Evolutionary conservation across 2,113 vertebrate species (phyloP).

Genomic region (Engraulis encrasicolus): DNA sequence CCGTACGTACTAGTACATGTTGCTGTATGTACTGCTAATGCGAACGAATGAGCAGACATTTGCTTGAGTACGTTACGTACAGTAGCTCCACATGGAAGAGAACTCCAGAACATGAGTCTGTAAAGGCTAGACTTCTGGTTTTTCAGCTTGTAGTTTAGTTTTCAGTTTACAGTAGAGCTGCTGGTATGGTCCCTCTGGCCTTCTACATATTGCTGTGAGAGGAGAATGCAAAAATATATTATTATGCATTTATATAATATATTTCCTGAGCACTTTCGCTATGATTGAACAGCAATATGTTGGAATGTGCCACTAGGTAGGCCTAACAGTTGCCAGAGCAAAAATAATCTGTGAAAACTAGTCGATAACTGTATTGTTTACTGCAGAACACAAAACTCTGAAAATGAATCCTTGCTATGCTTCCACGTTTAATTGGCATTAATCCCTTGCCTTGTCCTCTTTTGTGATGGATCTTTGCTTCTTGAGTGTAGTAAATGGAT

Average conservation of each 20-base stretch:
- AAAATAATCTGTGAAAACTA: conserved; percentile 35
- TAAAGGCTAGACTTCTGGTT: too few species aligned
- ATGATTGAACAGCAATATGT: conserved; percentile 56
- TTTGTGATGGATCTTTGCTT: conserved; percentile 36
- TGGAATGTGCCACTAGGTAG: conserved; percentile 51
- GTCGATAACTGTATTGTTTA: neutral
- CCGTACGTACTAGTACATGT: conserved; percentile 33
- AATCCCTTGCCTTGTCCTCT: conserved; percentile 37
- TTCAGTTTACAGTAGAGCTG: conserved; percentile 52
- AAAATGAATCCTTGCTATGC: neutral
- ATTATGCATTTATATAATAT: conserved; percentile 66
- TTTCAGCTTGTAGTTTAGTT: conserved; percentile 45
- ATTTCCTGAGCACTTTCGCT: conserved; percentile 59
- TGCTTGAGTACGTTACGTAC: conserved; percentile 39
- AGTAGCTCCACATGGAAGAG: conserved; percentile 79
- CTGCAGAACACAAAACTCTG: neutral
- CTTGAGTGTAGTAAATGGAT: conserved; percentile 56
- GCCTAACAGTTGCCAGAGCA: conserved; percentile 54
- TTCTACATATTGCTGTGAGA: conserved; percentile 60
- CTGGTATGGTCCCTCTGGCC: conserved; percentile 61
- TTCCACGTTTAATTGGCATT: neutral
- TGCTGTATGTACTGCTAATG: conserved; percentile 9
- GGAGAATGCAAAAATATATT: conserved; percentile 66
- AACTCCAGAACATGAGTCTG: too few species aligned
- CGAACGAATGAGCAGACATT: conserved; percentile 19